These are phyloP conservation scores for Caradrina clavipalpis DNA, from an alignment of 2,888 invertebrate genomes.

Conservation along the genomic window DNA sequence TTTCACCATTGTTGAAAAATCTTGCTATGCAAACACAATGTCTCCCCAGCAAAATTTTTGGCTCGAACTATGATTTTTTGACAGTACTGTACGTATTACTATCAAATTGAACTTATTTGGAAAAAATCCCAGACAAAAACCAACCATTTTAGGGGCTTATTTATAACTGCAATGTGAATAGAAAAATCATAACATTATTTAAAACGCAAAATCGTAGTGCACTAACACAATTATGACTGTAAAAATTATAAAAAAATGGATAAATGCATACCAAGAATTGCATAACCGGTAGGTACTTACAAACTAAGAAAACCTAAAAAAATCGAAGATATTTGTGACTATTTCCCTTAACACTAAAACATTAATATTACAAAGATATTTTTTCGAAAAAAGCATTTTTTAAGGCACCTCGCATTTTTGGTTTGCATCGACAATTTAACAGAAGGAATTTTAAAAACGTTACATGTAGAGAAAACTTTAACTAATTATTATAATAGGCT, in stretches of 20 bases:
- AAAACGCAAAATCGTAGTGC: conserved; percentile 36
- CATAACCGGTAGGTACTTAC: conserved; percentile 59
- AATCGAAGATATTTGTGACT: conserved; percentile 77
- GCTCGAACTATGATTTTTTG: too few relatives aligned
- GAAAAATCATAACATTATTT: conserved; percentile 31
- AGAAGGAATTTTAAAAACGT: conserved; percentile 61
- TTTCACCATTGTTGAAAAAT: too few relatives aligned
- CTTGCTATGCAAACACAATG: too few relatives aligned
- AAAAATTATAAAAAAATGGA: conserved; percentile 57
- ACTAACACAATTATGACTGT: conserved; percentile 57
- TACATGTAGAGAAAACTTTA: conserved; percentile 60
- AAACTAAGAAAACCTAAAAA: conserved; percentile 65
- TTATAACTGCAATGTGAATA: background rate
- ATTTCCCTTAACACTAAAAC: conserved; percentile 73
- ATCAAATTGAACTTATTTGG: too few relatives aligned
- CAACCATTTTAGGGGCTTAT: too few relatives aligned
- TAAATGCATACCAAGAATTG: conserved; percentile 65
- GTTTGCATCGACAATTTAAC: conserved; percentile 71
- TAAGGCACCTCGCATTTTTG: conserved; percentile 88
- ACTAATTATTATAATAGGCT: conserved; percentile 54
- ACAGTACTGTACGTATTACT: too few relatives aligned
- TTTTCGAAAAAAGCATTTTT: conserved; percentile 69
- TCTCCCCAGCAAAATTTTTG: too few relatives aligned
- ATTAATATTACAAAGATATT: conserved; percentile 60
- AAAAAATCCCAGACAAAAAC: background rate